Evolutionary conservation across 1,140 invertebrate species (phyloP), one percentile per base, ranked within the genome.

Genomic region (Brachionus asplanchnoidis): DNA sequence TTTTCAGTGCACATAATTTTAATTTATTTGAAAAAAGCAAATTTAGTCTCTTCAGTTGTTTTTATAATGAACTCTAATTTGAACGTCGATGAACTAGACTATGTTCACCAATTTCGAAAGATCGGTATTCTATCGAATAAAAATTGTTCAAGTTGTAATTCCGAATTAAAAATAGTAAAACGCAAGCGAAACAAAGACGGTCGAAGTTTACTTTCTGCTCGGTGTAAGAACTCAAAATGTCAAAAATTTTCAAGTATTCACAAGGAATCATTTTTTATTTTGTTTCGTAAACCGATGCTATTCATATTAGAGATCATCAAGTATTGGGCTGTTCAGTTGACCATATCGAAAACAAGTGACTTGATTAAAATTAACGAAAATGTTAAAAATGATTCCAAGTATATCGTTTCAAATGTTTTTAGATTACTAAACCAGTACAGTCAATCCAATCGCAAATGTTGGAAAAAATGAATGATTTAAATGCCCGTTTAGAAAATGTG

Each of bases 191-290:
- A 36, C 66, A 70, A 70, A 70, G 66, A 70, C 8, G 66, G 26
- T 70, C 66, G 20, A 32, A 70, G 23, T 70, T 70, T 70, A 70
- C 66, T 70, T 70, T 70, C 66, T 32, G 66, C 20, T 70, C 66
- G 66, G 20, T 70, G 66, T 70, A 70, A 23, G 9, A 70, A 70
- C n/a, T 70, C 66, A 32, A 70, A 70, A n/a, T 28, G 66, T 32
- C 66, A 70, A 70, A 70, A 70, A 70, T 70, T 32, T 28, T 28
- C 20, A 23, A 70, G 66, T 70, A 32, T 70, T 70, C 12, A 7
- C 8, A 70, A 32, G 28, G 26, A 70, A 12, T 70, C 66, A 11
- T 70, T 70, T 70, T 70, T 70, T 32, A 28, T 1, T 11, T 32
- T 70, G 8, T 70, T 70, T n/a, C 20, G 8, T 12, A 70, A 26